phyloP scores from a whole-genome alignment of 2,888 invertebrate species.

The Plagodis dolabraria region DNA sequence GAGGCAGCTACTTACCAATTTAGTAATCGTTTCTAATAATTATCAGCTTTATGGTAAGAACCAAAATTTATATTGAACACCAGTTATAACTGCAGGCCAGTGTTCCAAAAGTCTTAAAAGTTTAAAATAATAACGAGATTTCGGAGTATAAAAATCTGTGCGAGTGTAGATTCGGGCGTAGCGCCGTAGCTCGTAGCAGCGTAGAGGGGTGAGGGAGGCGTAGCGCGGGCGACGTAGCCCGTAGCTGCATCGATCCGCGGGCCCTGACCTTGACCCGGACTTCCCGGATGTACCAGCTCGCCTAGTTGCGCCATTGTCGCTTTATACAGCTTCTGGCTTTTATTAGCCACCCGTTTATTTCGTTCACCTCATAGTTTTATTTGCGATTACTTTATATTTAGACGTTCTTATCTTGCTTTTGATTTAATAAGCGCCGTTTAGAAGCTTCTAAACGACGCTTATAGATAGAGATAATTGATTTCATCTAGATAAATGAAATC shows the following conservation, averaged over 20 bases:
- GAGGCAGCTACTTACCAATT: no score
- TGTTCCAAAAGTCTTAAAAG: no score
- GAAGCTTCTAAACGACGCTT: no score
- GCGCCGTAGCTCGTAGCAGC: constrained; percentile 43
- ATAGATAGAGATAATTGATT: no score
- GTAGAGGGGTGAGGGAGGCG: constrained; percentile 24
- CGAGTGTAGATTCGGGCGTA: constrained; percentile 51
- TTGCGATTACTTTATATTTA: background rate
- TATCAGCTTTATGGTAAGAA: no score
- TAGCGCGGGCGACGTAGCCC: constrained; percentile 52
- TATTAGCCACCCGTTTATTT: constrained; percentile 71
- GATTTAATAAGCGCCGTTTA: no score
- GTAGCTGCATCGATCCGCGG: constrained; percentile 87
- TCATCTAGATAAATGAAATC: no score
- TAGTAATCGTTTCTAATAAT: no score
- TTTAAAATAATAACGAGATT: constrained; percentile 1
- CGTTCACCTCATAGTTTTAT: constrained; percentile 42
- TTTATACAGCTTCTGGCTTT: constrained; percentile 69
- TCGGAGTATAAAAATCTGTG: constrained; percentile 47
- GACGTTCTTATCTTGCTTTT: no score
- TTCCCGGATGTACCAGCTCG: constrained; percentile 79
- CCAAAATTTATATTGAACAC: no score
- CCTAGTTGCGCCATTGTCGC: constrained; percentile 77
- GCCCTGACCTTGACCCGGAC: constrained; percentile 87
- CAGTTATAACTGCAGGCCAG: no score